Conservation (phyloP, 2,113 vertebrate genomes). For the Pluvianellus socialis region DNA sequence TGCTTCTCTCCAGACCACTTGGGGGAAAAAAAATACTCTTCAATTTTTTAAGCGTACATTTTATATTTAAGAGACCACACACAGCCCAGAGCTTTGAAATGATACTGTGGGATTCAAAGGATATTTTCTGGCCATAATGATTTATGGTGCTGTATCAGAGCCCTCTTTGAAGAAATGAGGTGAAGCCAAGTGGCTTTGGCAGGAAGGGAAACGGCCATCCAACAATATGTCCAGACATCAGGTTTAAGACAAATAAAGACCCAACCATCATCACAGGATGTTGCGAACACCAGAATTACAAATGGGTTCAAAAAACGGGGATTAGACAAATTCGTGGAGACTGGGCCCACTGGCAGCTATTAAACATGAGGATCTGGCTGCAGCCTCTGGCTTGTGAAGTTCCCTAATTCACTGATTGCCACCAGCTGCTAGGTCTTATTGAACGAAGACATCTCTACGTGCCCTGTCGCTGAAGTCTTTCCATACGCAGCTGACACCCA, state of each 20-base stretch:
- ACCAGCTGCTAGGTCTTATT: not conserved
- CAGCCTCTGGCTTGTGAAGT: not conserved
- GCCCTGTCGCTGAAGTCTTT: not conserved
- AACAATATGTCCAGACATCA: not conserved
- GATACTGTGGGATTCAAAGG: not conserved
- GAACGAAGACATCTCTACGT: accelerated
- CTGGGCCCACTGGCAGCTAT: not conserved
- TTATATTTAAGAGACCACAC: not conserved
- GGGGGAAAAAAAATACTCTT: not conserved
- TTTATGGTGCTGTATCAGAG: not conserved
- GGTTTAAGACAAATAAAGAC: not conserved
- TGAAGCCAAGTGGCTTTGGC: not conserved
- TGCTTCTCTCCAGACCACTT: conserved; percentile 20
- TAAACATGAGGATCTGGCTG: not conserved
- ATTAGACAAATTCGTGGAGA: not conserved
- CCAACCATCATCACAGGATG: not conserved
- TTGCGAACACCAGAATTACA: not conserved
- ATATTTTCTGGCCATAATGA: not conserved
- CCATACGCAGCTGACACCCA: not conserved
- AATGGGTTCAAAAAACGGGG: not conserved
- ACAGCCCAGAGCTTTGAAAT: not conserved
- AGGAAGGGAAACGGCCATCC: not conserved
- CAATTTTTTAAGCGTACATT: not conserved
- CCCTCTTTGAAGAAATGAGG: not conserved
- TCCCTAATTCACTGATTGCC: not conserved